These are phyloP conservation scores for Neotoxoptera formosana DNA, from an alignment of 1,140 invertebrate species.

Conservation along the genomic window DNA sequence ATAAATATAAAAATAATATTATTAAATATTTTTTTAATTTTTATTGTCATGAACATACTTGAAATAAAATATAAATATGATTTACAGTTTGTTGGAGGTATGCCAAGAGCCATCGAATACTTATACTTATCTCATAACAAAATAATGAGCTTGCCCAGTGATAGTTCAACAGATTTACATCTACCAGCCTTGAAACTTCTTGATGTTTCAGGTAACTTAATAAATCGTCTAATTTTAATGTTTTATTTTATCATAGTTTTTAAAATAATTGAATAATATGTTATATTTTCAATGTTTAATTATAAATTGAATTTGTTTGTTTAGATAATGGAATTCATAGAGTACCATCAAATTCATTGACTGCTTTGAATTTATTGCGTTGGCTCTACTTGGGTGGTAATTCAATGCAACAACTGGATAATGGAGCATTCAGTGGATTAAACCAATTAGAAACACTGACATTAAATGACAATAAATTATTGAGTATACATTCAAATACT, in stretches of 20 bases:
- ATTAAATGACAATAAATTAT: slow-evolving; percentile 77
- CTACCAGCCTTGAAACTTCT: slow-evolving; percentile 75
- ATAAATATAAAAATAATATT: not conserved
- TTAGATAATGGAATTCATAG: slow-evolving; percentile 75
- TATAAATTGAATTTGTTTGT: slow-evolving; percentile 2
- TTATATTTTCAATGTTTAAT: not conserved
- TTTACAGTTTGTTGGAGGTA: slow-evolving; percentile 65
- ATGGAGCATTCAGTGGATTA: slow-evolving; percentile 71
- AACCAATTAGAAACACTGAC: slow-evolving; percentile 78
- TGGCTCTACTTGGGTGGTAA: slow-evolving; percentile 82
- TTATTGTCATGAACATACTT: not conserved
- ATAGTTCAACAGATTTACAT: slow-evolving; percentile 72
- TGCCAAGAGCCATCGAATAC: slow-evolving; percentile 79
- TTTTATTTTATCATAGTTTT: not conserved
- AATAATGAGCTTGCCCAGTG: slow-evolving; percentile 71
- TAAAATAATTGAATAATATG: not conserved
- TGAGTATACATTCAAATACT: slow-evolving; percentile 72
- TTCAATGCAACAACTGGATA: slow-evolving; percentile 74
- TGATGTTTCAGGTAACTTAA: slow-evolving; percentile 70
- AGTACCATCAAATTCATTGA: slow-evolving; percentile 72
- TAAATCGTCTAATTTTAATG: not conserved
- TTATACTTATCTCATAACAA: slow-evolving; percentile 79
- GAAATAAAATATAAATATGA: slow-evolving; percentile 3
- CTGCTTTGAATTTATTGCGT: slow-evolving; percentile 73
- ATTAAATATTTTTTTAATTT: not conserved